Percentiles rank a stretch among this genome's conserved stretches.
phyloP scores from a whole-genome alignment of 2,113 vertebrate species.

The Dicaeum eximium region DNA sequence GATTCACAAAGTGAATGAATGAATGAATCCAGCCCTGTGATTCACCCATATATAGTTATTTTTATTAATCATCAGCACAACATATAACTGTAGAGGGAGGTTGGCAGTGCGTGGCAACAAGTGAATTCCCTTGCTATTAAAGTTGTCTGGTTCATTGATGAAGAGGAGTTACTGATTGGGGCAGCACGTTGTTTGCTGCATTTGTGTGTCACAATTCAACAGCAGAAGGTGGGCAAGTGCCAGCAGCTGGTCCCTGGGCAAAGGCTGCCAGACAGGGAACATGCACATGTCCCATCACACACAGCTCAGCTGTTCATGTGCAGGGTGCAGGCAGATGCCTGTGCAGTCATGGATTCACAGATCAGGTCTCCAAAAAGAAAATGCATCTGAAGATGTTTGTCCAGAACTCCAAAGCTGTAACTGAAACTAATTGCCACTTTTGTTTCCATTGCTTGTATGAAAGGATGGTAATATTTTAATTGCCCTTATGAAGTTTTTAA shows the following conservation, averaged over 20 bases:
- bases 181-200: rapidly evolving
- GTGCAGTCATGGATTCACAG: not conserved
- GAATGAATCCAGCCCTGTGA: not conserved
- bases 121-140: not conserved
- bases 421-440: not conserved
- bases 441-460: not conserved
- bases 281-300: rapidly evolving
- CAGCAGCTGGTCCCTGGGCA: not conserved
- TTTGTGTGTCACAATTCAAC: rapidly evolving
- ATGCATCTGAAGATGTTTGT: not conserved
- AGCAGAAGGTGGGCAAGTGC: not conserved
- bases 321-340: not conserved
- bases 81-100: not conserved
- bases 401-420: not conserved
- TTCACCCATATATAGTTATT: not conserved
- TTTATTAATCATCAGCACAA: not conserved
- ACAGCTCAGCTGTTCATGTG: not conserved
- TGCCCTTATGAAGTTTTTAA: not conserved
- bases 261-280: rapidly evolving
- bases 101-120: not conserved
- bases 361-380: not conserved
- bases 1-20: not conserved
- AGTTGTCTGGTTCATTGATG: not conserved
- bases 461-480: constrained; percentile 18
- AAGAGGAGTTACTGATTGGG: not conserved